Percentiles rank a stretch among this genome's conserved stretches.
phyloP scores from a whole-genome alignment of 2,797 vertebrate species.

The Crax fasciolata region DNA sequence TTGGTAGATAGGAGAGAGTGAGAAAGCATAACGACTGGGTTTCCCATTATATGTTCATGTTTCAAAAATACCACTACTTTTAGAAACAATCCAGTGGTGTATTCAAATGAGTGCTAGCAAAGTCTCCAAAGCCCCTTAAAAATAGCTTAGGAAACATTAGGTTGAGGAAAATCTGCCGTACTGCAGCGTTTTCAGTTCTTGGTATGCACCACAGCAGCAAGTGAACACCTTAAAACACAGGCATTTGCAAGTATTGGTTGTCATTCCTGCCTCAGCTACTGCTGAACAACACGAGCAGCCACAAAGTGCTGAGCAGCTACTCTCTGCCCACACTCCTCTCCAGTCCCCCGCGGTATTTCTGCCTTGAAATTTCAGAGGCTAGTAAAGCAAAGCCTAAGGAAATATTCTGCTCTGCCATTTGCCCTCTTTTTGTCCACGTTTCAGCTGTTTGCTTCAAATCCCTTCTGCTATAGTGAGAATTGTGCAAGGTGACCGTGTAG shows the following conservation, averaged over 20 bases:
- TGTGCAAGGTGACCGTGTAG: neutral
- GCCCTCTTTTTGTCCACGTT: neutral
- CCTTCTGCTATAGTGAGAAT: accelerated
- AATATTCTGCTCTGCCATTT: neutral
- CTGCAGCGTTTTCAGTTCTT: neutral
- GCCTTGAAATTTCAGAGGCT: neutral
- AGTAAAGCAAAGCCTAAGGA: neutral
- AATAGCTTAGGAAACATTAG: accelerated
- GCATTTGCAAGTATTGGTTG: neutral
- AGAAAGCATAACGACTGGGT: neutral
- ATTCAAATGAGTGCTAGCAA: neutral
- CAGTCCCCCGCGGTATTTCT: neutral
- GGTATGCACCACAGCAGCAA: neutral
- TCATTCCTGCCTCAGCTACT: neutral
- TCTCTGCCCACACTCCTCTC: neutral
- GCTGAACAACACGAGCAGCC: neutral
- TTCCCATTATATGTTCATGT: neutral
- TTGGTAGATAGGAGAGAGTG: neutral
- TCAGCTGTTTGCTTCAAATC: neutral
- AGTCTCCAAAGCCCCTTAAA: neutral
- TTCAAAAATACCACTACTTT: neutral
- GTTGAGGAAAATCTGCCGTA: neutral
- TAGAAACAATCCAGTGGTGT: neutral
- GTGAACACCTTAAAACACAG: neutral
- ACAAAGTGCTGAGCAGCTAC: accelerated